These are phyloP conservation scores for Zaprionus lachaisei DNA, from an alignment of 1,140 invertebrate species.

Conservation along the genomic window DNA sequence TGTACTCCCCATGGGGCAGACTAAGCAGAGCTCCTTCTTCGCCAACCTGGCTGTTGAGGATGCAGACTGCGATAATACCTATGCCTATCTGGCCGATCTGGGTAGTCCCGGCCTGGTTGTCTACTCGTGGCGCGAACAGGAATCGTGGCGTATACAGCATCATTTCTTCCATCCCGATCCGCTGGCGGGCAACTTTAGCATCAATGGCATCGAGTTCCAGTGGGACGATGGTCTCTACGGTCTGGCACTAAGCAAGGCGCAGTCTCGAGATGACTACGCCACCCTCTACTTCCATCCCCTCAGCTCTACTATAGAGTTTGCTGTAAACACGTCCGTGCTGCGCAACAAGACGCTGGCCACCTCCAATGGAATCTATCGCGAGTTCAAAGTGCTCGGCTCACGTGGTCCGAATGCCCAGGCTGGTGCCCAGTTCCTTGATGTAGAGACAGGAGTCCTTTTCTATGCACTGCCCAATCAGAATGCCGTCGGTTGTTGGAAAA, in stretches of 20 bases:
- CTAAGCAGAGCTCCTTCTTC: slow-evolving; percentile 89
- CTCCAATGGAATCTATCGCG: slow-evolving; percentile 86
- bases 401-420: slow-evolving; percentile 90
- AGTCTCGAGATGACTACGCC: slow-evolving; percentile 87
- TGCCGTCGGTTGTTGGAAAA: slow-evolving; percentile 91
- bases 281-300: slow-evolving; percentile 92
- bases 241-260: slow-evolving; percentile 87
- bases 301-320: slow-evolving; percentile 90
- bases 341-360: slow-evolving; percentile 86
- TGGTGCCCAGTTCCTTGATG: slow-evolving; percentile 90
- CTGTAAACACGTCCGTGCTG: slow-evolving; percentile 88
- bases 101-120: slow-evolving; percentile 88
- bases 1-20: slow-evolving; percentile 87
- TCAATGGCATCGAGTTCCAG: slow-evolving; percentile 89
- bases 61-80: slow-evolving; percentile 88
- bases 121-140: slow-evolving; percentile 88
- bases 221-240: slow-evolving; percentile 92
- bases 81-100: slow-evolving; percentile 88
- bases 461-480: slow-evolving; percentile 91
- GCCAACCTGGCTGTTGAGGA: slow-evolving; percentile 91
- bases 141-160: slow-evolving; percentile 89
- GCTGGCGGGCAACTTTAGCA: slow-evolving; percentile 88
- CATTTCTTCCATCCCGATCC: slow-evolving; percentile 90
- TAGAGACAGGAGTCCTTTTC: slow-evolving; percentile 89
- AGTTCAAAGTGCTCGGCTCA: slow-evolving; percentile 89